phyloP scores from a whole-genome alignment of 2,797 vertebrate species.

The Benthosema pterotum region DNA sequence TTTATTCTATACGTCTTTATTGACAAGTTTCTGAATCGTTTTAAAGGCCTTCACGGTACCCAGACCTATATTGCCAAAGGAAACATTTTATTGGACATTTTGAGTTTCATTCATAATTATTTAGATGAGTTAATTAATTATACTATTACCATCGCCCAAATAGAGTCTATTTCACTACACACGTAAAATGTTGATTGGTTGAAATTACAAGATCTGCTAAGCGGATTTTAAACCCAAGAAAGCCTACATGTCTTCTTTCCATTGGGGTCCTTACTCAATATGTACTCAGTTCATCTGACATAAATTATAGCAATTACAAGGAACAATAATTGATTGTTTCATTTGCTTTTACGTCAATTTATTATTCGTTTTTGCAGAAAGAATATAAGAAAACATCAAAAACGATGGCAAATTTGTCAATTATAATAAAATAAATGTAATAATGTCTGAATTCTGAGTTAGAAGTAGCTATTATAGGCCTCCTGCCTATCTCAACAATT shows the following conservation, averaged over 20 bases:
- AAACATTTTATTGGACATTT: not conserved
- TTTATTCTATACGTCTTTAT: not conserved
- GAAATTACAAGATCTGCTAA: too few relatives aligned
- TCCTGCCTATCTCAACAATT: not conserved
- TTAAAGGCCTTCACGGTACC: not conserved
- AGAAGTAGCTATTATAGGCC: not conserved
- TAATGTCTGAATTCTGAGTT: too few relatives aligned
- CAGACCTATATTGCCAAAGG: not conserved
- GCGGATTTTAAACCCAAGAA: too few relatives aligned
- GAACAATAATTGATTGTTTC: constrained; percentile 37
- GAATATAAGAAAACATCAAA: constrained; percentile 11
- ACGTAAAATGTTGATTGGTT: too few relatives aligned
- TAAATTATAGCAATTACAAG: constrained; percentile 42
- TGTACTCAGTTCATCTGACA: constrained; percentile 10
- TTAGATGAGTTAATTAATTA: constrained; percentile 43
- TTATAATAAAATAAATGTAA: too few relatives aligned
- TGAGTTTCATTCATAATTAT: not conserved
- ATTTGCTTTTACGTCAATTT: not conserved
- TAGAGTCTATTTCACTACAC: too few relatives aligned
- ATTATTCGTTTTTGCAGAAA: constrained; percentile 15
- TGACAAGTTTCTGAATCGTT: too few relatives aligned
- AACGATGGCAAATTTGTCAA: not conserved
- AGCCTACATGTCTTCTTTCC: not conserved
- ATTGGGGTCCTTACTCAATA: not conserved
- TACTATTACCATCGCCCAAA: not conserved